These are phyloP conservation scores for Natrix natrix DNA, from an alignment of 2,797 vertebrate genomes.

Conservation along the genomic window DNA sequence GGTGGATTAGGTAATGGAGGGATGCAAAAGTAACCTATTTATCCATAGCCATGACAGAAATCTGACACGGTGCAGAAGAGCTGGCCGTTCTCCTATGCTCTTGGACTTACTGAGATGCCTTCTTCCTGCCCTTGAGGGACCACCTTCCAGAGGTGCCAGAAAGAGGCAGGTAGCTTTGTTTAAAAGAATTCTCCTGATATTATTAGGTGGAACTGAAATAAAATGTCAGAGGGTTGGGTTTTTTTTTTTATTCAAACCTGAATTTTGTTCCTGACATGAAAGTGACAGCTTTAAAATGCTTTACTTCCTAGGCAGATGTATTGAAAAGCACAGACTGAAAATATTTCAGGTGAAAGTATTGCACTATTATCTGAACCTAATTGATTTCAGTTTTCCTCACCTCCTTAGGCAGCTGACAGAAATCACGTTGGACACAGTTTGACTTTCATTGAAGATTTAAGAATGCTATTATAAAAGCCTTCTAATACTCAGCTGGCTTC, in stretches of 20 bases:
- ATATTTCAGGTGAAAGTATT: background rate
- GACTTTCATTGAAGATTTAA: background rate
- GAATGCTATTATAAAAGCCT: background rate
- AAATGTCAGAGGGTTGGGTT: rapidly evolving
- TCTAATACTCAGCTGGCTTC: background rate
- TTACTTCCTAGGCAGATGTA: rapidly evolving
- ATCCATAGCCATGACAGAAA: conserved; percentile 63
- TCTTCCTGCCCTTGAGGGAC: conserved; percentile 54
- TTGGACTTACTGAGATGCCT: conserved; percentile 23
- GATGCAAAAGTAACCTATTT: conserved; percentile 55
- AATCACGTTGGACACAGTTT: background rate
- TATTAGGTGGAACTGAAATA: conserved; percentile 12
- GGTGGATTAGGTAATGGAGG: conserved; percentile 56
- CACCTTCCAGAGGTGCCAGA: conserved; percentile 16
- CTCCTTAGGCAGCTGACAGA: background rate
- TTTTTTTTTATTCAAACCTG: background rate
- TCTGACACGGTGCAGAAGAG: conserved; percentile 56
- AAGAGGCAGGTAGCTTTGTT: rapidly evolving
- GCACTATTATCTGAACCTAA: background rate
- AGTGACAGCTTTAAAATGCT: background rate
- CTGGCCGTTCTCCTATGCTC: conserved; percentile 24
- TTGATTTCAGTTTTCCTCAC: background rate
- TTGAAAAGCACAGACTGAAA: background rate
- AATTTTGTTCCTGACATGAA: background rate
- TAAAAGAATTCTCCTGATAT: background rate